Evolutionary conservation across 2,113 vertebrate genomes (phyloP).

Genomic region (Miniopterus natalensis): DNA sequence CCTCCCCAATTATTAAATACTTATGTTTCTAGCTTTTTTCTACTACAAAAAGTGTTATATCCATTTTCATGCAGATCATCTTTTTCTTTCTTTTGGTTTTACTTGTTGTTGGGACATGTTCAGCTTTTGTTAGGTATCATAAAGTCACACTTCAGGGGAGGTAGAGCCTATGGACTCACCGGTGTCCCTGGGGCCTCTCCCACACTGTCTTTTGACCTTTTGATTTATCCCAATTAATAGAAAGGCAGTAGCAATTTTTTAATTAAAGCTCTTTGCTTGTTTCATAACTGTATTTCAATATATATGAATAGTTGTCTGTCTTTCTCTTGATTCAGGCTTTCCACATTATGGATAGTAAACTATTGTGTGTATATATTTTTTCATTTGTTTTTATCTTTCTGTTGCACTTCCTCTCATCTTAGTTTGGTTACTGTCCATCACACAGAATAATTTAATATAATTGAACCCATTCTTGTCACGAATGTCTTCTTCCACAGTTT

Average conservation of each 20-base stretch:
- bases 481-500: slow-evolving; percentile 1
- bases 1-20: slow-evolving; percentile 5
- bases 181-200: background rate
- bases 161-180: background rate
- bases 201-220: slow-evolving; percentile 16
- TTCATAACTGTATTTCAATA: slow-evolving; percentile 37
- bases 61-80: background rate
- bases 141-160: background rate
- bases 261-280: background rate
- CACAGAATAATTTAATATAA: slow-evolving; percentile 54
- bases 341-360: background rate
- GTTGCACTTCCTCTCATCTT: slow-evolving; percentile 33
- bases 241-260: background rate
- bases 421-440: slow-evolving; percentile 34
- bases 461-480: background rate
- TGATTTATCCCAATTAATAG: background rate
- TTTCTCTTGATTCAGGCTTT: slow-evolving; percentile 2
- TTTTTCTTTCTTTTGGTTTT: background rate
- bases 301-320: background rate
- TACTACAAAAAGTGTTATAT: background rate
- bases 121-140: background rate
- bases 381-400: slow-evolving; percentile 23
- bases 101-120: background rate
- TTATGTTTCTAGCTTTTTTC: background rate
- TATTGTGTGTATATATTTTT: background rate